phyloP scores from a whole-genome alignment of 2,797 vertebrate genomes.

The Eulemur rubriventer region DNA sequence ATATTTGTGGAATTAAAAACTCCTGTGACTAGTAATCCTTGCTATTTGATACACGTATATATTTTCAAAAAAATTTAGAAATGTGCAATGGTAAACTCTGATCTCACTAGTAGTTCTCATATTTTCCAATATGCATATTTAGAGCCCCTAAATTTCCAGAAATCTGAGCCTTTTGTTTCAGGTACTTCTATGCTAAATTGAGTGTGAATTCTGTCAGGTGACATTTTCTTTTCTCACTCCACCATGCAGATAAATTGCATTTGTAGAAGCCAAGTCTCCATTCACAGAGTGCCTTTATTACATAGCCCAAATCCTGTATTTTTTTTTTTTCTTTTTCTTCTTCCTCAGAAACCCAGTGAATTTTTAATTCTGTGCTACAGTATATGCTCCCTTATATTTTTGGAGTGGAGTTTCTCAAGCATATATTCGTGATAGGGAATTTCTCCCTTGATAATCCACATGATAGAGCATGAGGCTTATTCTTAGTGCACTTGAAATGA shows the following conservation, averaged over 20 bases:
- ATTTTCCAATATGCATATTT: background rate
- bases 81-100: background rate
- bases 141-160: background rate
- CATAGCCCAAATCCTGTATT: background rate
- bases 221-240: constrained; percentile 8
- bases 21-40: background rate
- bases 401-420: background rate
- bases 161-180: background rate
- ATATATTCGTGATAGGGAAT: background rate
- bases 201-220: background rate
- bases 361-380: background rate
- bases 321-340: background rate
- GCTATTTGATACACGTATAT: background rate
- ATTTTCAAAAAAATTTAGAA: background rate
- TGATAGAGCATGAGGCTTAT: background rate
- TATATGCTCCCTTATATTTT: background rate
- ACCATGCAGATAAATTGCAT: background rate
- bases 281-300: background rate
- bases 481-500: background rate
- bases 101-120: background rate
- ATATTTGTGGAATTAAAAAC: background rate
- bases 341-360: background rate
- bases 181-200: background rate
- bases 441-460: background rate
- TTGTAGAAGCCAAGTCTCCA: background rate